Evolutionary conservation across 2,797 vertebrate genomes (phyloP).

Genomic region (Potorous gilbertii): DNA sequence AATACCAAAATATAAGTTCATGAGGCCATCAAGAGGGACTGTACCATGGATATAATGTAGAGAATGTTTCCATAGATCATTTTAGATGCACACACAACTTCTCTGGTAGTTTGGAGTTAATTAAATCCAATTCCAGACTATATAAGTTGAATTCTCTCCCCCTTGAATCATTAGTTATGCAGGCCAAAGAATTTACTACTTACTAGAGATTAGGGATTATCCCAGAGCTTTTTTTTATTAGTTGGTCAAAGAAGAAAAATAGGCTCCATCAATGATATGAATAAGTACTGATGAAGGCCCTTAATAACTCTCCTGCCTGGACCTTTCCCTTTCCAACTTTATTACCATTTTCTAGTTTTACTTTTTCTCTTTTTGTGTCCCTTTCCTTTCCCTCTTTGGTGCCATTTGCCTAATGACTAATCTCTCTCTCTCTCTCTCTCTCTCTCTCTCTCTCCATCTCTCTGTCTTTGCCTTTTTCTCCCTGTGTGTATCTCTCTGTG

Average conservation of each 20-base stretch:
- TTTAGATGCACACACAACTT: background rate
- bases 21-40: background rate
- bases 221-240: too few species aligned
- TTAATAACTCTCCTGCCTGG: background rate
- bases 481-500: too few species aligned
- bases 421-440: background rate
- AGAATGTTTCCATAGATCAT: too few species aligned
- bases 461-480: background rate
- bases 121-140: too few species aligned
- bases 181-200: too few species aligned
- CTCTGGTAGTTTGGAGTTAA: background rate
- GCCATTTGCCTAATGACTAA: background rate
- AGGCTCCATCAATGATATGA: background rate
- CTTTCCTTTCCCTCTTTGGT: background rate
- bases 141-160: too few species aligned
- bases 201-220: too few species aligned
- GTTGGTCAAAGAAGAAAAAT: too few species aligned
- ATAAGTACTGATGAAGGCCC: background rate
- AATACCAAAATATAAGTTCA: background rate
- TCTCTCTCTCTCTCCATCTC: background rate
- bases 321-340: background rate
- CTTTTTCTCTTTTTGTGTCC: background rate
- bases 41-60: background rate
- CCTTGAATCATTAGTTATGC: too few species aligned
- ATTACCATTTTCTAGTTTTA: background rate